phyloP scores from a whole-genome alignment of 1,140 invertebrate genomes.

The Danaus melanippus region DNA sequence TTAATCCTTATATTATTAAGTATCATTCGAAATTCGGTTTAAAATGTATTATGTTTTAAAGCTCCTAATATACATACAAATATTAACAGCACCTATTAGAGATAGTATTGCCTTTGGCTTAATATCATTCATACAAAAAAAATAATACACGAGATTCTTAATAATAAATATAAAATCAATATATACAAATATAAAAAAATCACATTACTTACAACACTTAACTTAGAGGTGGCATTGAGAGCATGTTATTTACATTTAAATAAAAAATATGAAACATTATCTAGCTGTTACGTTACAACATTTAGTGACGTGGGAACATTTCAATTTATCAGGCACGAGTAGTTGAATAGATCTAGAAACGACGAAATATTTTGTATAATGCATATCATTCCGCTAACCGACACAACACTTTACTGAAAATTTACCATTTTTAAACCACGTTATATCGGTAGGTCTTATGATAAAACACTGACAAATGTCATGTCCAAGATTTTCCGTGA shows the following conservation, averaged over 20 bases:
- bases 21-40: slow-evolving; percentile 47
- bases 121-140: slow-evolving; percentile 38
- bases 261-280: slow-evolving; percentile 16
- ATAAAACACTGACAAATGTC: no score
- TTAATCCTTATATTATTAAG: slow-evolving; percentile 13
- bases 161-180: slow-evolving; percentile 34
- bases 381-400: no score
- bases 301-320: not conserved
- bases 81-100: slow-evolving; percentile 58
- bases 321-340: slow-evolving; percentile 11
- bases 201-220: slow-evolving; percentile 21
- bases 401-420: no score
- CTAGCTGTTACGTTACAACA: not conserved
- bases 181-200: slow-evolving; percentile 42
- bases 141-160: slow-evolving; percentile 38
- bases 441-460: no score
- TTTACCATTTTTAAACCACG: no score
- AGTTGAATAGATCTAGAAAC: slow-evolving; percentile 7
- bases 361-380: slow-evolving; percentile 2
- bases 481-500: no score
- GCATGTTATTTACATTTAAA: slow-evolving; percentile 39
- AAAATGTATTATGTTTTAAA: slow-evolving; percentile 48
- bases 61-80: slow-evolving; percentile 49
- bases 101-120: slow-evolving; percentile 62
- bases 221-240: slow-evolving; percentile 30